Percentiles rank a stretch among this genome's conserved stretches.
Conservation (phyloP, 2,797 vertebrate genomes). For the Aplochiton taeniatus region DNA sequence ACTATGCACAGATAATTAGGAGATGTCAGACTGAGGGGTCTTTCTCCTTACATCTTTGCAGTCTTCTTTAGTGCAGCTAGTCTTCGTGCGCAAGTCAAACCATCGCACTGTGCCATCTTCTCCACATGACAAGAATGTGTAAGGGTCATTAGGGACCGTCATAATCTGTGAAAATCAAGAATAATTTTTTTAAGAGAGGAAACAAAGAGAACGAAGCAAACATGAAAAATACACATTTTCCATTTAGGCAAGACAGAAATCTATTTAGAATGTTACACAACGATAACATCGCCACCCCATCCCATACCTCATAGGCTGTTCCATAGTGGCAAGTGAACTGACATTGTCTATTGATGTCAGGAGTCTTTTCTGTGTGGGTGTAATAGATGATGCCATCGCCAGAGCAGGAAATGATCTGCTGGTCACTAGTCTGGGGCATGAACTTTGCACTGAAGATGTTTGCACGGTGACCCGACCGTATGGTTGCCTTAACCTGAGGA, state of each 20-base stretch:
- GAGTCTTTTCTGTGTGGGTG: slow-evolving; percentile 93
- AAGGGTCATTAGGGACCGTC: slow-evolving; percentile 97
- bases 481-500: slow-evolving; percentile 90
- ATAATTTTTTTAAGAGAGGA: too few relatives aligned
- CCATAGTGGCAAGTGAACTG: slow-evolving; percentile 98
- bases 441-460: slow-evolving; percentile 99
- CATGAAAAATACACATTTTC: neutral
- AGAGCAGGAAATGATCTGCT: slow-evolving; percentile 96
- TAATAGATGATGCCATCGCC: slow-evolving; percentile 98
- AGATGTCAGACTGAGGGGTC: too few relatives aligned
- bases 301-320: slow-evolving; percentile 94
- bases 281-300: too few relatives aligned
- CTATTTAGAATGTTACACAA: neutral
- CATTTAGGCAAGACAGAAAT: neutral
- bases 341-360: slow-evolving; percentile 92
- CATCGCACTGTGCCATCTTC: slow-evolving; percentile 97
- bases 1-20: too few relatives aligned
- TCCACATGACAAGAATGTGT: slow-evolving; percentile 96
- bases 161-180: slow-evolving; percentile 80
- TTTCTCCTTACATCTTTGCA: slow-evolving; percentile 92
- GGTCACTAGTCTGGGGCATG: slow-evolving; percentile 93
- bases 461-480: slow-evolving; percentile 95
- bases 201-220: neutral
- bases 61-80: slow-evolving; percentile 97
- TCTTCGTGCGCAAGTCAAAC: slow-evolving; percentile 97